phyloP scores from a whole-genome alignment of 2,113 vertebrate genomes.

The Rutilus rutilus region DNA sequence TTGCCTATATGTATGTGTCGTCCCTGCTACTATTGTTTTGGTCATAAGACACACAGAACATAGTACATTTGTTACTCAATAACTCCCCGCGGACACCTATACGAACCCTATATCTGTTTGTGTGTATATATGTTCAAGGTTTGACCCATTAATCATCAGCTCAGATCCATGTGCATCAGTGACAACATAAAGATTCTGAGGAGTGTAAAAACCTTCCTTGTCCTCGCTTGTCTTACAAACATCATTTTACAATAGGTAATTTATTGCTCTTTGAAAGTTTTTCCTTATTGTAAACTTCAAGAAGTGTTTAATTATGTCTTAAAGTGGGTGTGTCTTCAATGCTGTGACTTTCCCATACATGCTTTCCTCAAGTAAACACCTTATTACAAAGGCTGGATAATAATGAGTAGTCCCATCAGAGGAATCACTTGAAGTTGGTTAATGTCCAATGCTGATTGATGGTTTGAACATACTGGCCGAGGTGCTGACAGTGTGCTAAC shows the following conservation, averaged over 20 bases:
- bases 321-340: not conserved
- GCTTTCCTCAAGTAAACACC: not conserved
- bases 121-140: not conserved
- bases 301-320: not conserved
- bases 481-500: conserved; percentile 63
- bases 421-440: not conserved
- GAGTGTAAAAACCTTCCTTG: not conserved
- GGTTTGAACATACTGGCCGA: conserved; percentile 20
- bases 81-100: not conserved
- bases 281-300: not conserved
- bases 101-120: not conserved
- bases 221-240: not conserved
- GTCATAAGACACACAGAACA: not conserved
- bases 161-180: not conserved
- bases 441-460: not conserved
- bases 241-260: not conserved
- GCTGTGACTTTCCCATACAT: not conserved
- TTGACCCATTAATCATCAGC: not conserved
- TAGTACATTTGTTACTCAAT: not conserved
- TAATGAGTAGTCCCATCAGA: not conserved
- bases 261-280: too few species aligned
- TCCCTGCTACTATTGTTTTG: not conserved
- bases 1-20: not conserved
- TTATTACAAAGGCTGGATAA: not conserved
- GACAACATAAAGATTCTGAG: conserved; percentile 25